Conservation (phyloP, 2,797 vertebrate species). For the Anniella stebbinsi region DNA sequence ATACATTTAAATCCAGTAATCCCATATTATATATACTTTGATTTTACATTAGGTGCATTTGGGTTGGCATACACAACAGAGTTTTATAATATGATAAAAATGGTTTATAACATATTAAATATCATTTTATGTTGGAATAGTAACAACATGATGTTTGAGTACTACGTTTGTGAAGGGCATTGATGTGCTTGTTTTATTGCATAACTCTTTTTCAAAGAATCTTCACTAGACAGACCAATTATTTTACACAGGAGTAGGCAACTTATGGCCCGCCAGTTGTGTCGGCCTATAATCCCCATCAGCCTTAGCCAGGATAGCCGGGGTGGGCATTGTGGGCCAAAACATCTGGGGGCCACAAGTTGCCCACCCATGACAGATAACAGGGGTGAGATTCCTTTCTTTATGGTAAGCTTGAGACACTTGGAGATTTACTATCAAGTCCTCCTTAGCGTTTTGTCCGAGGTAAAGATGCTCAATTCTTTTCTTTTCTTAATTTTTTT, state of each 20-base stretch:
- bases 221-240: background rate
- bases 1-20: conserved; percentile 13
- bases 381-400: background rate
- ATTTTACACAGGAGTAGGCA: background rate
- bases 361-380: background rate
- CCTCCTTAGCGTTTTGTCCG: background rate
- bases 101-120: background rate
- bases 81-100: conserved; percentile 1
- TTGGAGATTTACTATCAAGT: background rate
- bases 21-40: background rate
- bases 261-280: no score
- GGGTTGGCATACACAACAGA: background rate
- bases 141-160: background rate
- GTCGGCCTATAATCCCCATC: no score
- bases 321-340: no score
- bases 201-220: background rate
- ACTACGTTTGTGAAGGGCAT: background rate
- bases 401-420: background rate
- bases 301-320: no score
- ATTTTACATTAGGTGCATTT: background rate
- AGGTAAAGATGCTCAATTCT: background rate
- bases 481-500: background rate
- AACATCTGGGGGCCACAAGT: no score
- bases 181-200: background rate
- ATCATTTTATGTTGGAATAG: background rate